These are phyloP conservation scores for Steinernema khuongi DNA, from an alignment of 1,140 invertebrate species.

Conservation along the genomic window DNA sequence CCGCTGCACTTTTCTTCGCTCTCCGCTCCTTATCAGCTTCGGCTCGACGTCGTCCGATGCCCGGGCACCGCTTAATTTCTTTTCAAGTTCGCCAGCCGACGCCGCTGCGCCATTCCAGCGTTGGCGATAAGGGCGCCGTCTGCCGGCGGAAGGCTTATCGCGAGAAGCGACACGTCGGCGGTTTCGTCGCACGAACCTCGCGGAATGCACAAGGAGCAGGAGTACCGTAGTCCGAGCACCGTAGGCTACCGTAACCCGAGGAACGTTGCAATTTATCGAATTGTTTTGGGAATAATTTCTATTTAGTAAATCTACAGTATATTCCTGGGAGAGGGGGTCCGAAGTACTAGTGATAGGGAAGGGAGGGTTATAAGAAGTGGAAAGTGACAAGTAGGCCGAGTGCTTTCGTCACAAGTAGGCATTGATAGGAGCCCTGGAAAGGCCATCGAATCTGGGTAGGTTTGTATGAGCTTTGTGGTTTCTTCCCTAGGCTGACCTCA, in stretches of 20 bases:
- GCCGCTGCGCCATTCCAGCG: background rate
- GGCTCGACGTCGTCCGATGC: background rate
- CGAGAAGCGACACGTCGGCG: background rate
- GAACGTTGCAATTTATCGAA: no score
- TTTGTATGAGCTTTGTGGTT: no score
- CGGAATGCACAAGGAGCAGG: background rate
- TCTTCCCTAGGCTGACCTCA: no score
- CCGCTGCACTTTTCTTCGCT: constrained; percentile 3
- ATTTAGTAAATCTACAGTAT: no score
- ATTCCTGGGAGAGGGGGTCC: no score
- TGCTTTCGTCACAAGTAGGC: no score
- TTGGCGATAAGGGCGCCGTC: constrained; percentile 1
- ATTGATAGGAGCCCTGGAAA: no score
- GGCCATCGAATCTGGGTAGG: no score
- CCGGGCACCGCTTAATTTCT: constrained; percentile 9
- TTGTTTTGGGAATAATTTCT: no score
- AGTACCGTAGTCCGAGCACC: background rate
- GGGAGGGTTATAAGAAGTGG: no score
- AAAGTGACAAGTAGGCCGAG: no score
- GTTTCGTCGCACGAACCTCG: background rate
- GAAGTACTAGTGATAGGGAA: no score
- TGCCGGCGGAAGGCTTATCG: constrained; percentile 8
- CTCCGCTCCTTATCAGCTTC: background rate
- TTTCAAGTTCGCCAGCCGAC: background rate
- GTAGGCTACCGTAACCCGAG: background rate